Evolutionary conservation across 2,888 invertebrate species (phyloP), one percentile per base, ranked within the genome.

Genomic region (Stegophylla sp.): DNA sequence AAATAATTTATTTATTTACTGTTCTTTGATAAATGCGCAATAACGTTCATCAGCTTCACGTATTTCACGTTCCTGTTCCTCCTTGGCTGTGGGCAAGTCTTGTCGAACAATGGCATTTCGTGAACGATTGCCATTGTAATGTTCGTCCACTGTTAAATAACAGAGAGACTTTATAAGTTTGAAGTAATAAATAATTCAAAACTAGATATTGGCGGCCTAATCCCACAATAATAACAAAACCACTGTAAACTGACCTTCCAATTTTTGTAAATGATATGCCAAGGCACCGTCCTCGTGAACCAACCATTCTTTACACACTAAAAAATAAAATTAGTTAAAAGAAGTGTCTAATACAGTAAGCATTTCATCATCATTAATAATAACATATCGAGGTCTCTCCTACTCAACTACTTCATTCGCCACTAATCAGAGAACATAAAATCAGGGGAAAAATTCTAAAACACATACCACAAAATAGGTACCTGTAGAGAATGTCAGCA

Each of bases 201-300:
- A 48, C 23, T n/a, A n/a, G 66, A 79, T 20, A 26, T 48, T n/a
- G 7, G 7, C 51, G 20, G 34, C 17, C 4, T 23, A 41, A 41
- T 59, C 13, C 34, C 69, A 74, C 75, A 74, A 66, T 63, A 71
- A 17, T 48, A 51, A 66, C 48, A 63, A 67, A 72, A 69, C 56
- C 76, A 66, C n/a, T 0, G 9, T 43, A 48, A 69, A 87, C 90
- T 88, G 89, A 91, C 94, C 93, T 88, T 94, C 94, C 88, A 94
- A 91, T 85, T 91, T 91, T 86, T 94, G 94, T 48, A 94, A 88
- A 84, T 91, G 90, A 86, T 94, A 92, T 12, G 94, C 94, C 85
- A 94, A 86, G 23, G 93, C 94, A 83, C 92, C 92, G 87, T 94
- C 94, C 88, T 94, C 94, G 85, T 93, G 91, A 48, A 94, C 92